phyloP scores from a whole-genome alignment of 2,888 invertebrate genomes.

The Eudemis profundana region DNA sequence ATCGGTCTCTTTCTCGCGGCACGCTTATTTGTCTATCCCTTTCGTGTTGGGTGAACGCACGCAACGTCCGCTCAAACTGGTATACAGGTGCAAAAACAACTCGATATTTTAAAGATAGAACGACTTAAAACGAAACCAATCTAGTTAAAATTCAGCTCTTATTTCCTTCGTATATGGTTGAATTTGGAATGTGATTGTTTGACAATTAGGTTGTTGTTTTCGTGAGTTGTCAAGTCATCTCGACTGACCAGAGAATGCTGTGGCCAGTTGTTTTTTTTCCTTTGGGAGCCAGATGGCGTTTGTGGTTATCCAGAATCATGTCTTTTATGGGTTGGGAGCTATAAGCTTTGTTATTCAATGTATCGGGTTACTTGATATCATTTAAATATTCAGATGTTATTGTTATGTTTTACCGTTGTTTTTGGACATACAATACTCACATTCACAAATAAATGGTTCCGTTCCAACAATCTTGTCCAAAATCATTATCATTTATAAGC shows the following conservation, averaged over 20 bases:
- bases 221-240: constrained; percentile 43
- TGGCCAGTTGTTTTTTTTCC: constrained; percentile 23
- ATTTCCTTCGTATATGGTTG: rapidly evolving
- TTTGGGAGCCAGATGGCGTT: constrained; percentile 24
- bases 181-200: too few relatives aligned
- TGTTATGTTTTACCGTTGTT: background rate
- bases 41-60: constrained; percentile 50
- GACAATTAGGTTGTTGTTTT: background rate
- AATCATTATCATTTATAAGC: too few relatives aligned
- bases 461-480: too few relatives aligned
- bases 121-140: background rate
- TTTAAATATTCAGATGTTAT: background rate
- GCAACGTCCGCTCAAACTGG: constrained; percentile 51
- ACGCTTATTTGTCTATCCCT: constrained; percentile 50
- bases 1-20: constrained; percentile 46
- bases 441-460: too few relatives aligned
- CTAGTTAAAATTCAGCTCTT: background rate
- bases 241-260: constrained; percentile 41
- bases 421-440: too few relatives aligned
- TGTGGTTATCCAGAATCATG: constrained; percentile 34
- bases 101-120: background rate
- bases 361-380: constrained; percentile 25
- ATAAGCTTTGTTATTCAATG: constrained; percentile 12
- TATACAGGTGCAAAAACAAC: constrained; percentile 52
- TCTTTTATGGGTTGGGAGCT: constrained; percentile 22